phyloP scores from a whole-genome alignment of 2,113 vertebrate species.

The Macrotus californicus region DNA sequence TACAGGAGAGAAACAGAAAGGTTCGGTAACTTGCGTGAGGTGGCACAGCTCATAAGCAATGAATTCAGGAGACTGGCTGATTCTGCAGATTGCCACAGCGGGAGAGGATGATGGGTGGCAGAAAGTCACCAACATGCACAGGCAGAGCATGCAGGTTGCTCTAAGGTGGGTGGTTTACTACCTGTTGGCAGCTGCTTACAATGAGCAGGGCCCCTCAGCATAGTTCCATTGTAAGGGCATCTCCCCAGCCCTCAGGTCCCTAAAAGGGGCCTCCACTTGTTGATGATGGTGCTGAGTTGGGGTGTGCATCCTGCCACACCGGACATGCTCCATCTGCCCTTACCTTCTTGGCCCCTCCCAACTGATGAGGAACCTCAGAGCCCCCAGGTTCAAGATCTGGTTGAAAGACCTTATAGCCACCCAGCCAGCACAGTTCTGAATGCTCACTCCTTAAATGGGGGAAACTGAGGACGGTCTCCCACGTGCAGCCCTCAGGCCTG shows the following conservation, averaged over 20 bases:
- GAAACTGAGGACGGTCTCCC: neutral
- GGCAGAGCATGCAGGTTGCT: neutral
- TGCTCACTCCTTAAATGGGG: neutral
- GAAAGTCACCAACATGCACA: neutral
- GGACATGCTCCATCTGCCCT: neutral
- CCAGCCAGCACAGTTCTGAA: neutral
- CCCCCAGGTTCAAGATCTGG: neutral
- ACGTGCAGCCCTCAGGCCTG: neutral
- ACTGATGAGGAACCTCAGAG: neutral
- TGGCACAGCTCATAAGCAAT: neutral
- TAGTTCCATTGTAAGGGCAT: rapidly evolving
- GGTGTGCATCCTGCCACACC: neutral
- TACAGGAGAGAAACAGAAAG: neutral
- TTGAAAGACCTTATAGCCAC: rapidly evolving
- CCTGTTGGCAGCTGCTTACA: neutral
- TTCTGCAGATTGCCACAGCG: neutral
- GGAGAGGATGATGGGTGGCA: neutral
- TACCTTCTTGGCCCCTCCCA: neutral
- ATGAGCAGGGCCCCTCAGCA: neutral
- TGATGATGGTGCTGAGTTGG: rapidly evolving
- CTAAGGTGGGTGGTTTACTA: neutral
- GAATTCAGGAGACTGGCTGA: neutral
- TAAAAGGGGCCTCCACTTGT: neutral
- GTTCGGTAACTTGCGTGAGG: neutral
- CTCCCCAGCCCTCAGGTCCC: neutral